These are phyloP conservation scores for Todiramphus saurophagus DNA, from an alignment of 2,113 vertebrate species.

Conservation along the genomic window DNA sequence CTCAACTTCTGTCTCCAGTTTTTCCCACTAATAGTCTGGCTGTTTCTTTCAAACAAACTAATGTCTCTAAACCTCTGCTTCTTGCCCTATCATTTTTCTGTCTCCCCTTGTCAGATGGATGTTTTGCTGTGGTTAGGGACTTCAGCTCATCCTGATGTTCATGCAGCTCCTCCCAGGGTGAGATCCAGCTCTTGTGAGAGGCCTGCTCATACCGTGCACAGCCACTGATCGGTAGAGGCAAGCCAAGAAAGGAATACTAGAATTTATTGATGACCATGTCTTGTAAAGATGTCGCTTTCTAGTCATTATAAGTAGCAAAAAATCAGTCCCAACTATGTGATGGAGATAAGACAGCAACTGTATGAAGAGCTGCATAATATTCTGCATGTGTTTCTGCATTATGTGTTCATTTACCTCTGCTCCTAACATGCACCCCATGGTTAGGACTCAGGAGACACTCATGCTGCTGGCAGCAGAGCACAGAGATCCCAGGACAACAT, in stretches of 20 bases:
- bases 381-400: background rate
- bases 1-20: background rate
- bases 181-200: background rate
- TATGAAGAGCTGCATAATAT: background rate
- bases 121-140: background rate
- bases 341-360: background rate
- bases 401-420: background rate
- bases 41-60: background rate
- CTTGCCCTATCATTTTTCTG: background rate
- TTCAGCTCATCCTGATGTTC: background rate
- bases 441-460: background rate
- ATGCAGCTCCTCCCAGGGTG: background rate
- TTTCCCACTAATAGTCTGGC: background rate
- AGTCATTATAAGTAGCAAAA: background rate
- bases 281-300: background rate
- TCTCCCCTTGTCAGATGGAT: background rate
- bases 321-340: background rate
- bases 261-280: background rate
- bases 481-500: background rate
- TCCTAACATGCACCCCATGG: background rate
- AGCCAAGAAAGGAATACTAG: background rate
- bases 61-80: background rate
- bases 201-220: background rate
- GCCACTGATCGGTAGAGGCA: background rate
- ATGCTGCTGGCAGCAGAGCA: background rate